Percentiles rank a stretch among this genome's conserved stretches.
Conservation (phyloP, 2,113 vertebrate species). For the Chloropsis cyanopogon region DNA sequence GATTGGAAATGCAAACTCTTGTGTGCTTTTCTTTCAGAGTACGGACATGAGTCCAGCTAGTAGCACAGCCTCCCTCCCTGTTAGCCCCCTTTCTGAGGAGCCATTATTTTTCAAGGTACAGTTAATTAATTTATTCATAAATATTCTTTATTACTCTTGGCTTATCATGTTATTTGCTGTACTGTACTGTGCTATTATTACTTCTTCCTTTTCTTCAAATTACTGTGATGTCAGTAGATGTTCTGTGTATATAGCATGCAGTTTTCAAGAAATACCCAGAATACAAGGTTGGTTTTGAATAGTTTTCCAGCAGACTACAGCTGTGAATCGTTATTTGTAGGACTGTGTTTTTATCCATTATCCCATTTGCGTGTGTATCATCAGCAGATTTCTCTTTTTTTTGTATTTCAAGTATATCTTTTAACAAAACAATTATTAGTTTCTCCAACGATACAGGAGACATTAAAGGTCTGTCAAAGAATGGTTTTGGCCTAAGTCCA, state of each 20-base stretch:
- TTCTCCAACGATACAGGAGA: not conserved
- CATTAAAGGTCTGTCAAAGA: not conserved
- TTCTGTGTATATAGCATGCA: not conserved
- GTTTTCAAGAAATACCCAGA: not conserved
- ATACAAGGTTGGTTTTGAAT: not conserved
- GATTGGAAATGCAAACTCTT: not conserved
- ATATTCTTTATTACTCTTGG: not conserved
- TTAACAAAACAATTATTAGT: not conserved
- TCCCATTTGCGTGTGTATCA: not conserved
- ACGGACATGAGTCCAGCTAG: conserved; percentile 90
- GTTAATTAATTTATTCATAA: not conserved
- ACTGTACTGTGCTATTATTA: not conserved
- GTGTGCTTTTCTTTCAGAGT: conserved; percentile 78
- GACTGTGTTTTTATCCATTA: not conserved
- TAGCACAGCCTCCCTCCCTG: conserved; percentile 90
- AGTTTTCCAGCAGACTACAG: not conserved
- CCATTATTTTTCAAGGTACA: conserved; percentile 89
- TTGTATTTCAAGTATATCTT: not conserved
- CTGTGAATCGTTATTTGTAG: not conserved
- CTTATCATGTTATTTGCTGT: not conserved
- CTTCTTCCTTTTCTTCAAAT: not conserved
- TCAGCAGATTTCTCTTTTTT: not conserved
- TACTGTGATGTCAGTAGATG: not conserved
- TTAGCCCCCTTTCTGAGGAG: conserved; percentile 92
- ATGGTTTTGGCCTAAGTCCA: not conserved